Conservation (phyloP, 2,888 invertebrate genomes). For the Sinhomidia bicolor region DNA sequence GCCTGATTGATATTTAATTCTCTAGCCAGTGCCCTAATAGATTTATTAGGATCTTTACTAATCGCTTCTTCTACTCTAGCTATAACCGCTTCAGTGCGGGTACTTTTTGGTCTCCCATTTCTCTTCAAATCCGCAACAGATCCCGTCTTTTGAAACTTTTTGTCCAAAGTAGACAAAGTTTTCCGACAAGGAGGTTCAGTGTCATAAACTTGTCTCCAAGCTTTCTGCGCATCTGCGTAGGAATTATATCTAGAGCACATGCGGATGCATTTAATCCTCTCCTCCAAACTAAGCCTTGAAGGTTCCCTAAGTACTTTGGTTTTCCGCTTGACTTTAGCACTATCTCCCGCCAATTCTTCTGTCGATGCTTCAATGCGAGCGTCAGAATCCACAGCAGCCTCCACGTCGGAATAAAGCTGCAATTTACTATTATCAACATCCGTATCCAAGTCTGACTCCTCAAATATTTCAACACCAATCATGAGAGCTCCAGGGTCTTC, state of each 20-base stretch:
- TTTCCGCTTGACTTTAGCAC: neutral
- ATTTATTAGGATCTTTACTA: slow-evolving; percentile 76
- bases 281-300: slow-evolving; percentile 64
- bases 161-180: slow-evolving; percentile 76
- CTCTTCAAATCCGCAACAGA: slow-evolving; percentile 76
- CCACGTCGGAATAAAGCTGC: slow-evolving; percentile 47
- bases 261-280: slow-evolving; percentile 75
- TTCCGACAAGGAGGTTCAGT: slow-evolving; percentile 77
- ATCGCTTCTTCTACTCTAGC: slow-evolving; percentile 77
- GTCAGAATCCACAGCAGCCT: slow-evolving; percentile 5
- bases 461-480: slow-evolving; percentile 57
- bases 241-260: slow-evolving; percentile 75
- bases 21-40: slow-evolving; percentile 72
- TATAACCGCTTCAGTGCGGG: slow-evolving; percentile 74
- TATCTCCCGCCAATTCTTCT: neutral
- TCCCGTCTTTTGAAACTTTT: slow-evolving; percentile 78
- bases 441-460: slow-evolving; percentile 54
- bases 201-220: slow-evolving; percentile 75
- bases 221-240: slow-evolving; percentile 72
- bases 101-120: slow-evolving; percentile 76
- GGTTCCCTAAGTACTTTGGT: slow-evolving; percentile 15
- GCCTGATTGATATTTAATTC: slow-evolving; percentile 78
- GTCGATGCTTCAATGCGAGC: neutral
- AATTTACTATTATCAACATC: slow-evolving; percentile 55
- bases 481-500: slow-evolving; percentile 31